Evolutionary conservation across 2,113 vertebrate species (phyloP), one percentile per base, ranked within the genome.

Genomic region (Dendrocopos noguchii): DNA sequence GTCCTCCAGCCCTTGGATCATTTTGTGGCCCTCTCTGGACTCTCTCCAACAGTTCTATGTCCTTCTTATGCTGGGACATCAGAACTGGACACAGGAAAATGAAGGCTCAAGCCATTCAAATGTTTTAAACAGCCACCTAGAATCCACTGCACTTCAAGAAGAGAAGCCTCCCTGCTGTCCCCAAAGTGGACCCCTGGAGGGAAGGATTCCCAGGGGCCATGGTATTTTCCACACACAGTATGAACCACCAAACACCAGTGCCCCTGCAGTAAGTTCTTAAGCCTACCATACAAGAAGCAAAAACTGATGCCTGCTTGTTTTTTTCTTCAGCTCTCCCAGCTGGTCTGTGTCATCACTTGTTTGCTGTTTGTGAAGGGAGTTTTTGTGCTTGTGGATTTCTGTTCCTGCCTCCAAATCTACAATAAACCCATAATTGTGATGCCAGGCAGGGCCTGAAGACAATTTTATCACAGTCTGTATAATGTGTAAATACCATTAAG

Each of bases 401-500:
- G 39, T 46, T 93, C 52, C 75, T 91, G 53, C 46, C 84, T 92
- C 56, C 47, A 71, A 63, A 91, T 44, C 44, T 84, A 83, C 56
- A 33, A 87, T 86, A 88, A 93, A 65, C 64, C 91, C 56, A 12
- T 94, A 80, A 97, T 95, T 96, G 93, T 81, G 63, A 97, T 96
- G 95, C 96, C 95, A 94, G 92, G 87, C 66, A 44, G 83, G 25
- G 57, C 94, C 95, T 96, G 87, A 94, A 84, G 94, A 97, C 93
- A 94, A 91, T 98, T 97, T 97, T 97, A 97, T 98, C 97, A 97
- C 96, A 95, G 95, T 95, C 93, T 93, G 96, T 97, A 95, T 96
- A 97, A 97, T 95, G 97, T 97, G 97, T 97, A 98, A 98, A 98
- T 97, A 97, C 95, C 95, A 97, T 97, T 98, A 97, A 97, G 97